A percentile compares a stretch with the other conserved stretches of the same genome.
These are phyloP conservation scores for Oryzias woworae DNA, from an alignment of 2,113 vertebrate genomes.

Conservation along the genomic window DNA sequence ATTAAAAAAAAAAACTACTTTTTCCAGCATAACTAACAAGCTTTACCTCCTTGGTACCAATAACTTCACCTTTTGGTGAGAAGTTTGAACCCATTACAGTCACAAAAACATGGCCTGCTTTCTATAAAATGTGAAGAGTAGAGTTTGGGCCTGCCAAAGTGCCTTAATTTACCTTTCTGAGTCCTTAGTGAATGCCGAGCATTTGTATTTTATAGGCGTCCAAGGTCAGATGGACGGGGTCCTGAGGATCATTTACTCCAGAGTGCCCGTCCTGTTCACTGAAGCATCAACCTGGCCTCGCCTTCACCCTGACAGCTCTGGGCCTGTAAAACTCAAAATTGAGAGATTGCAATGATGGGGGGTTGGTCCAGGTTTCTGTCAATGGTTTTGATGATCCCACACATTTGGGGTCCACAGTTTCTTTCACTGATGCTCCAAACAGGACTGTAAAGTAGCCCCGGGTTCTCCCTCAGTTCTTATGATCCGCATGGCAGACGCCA, in stretches of 20 bases:
- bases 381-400: slow-evolving; percentile 62
- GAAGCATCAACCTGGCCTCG: slow-evolving; percentile 58
- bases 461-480: slow-evolving; percentile 55
- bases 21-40: slow-evolving; percentile 66
- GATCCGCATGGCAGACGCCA: slow-evolving; percentile 40
- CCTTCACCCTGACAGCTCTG: slow-evolving; percentile 65
- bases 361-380: slow-evolving; percentile 1
- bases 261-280: slow-evolving; percentile 56
- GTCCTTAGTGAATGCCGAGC: slow-evolving; percentile 50
- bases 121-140: slow-evolving; percentile 69
- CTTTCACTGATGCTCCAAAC: slow-evolving; percentile 33
- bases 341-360: slow-evolving; percentile 20
- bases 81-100: slow-evolving; percentile 55
- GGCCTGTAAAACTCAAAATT: slow-evolving; percentile 66
- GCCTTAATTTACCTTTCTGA: slow-evolving; percentile 64
- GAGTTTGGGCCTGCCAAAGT: slow-evolving; percentile 21
- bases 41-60: slow-evolving; percentile 52
- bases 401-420: slow-evolving; percentile 59
- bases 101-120: slow-evolving; percentile 42
- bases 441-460: slow-evolving; percentile 52
- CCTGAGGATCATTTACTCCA: slow-evolving; percentile 64
- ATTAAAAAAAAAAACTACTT: slow-evolving; percentile 61
- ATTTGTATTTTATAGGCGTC: slow-evolving; percentile 63
- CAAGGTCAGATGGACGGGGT: slow-evolving; percentile 65
- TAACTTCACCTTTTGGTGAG: slow-evolving; percentile 54